Evolutionary conservation across 1,140 invertebrate species (phyloP), one percentile per base, ranked within the genome.

Genomic region (Trialeurodes vaporariorum): DNA sequence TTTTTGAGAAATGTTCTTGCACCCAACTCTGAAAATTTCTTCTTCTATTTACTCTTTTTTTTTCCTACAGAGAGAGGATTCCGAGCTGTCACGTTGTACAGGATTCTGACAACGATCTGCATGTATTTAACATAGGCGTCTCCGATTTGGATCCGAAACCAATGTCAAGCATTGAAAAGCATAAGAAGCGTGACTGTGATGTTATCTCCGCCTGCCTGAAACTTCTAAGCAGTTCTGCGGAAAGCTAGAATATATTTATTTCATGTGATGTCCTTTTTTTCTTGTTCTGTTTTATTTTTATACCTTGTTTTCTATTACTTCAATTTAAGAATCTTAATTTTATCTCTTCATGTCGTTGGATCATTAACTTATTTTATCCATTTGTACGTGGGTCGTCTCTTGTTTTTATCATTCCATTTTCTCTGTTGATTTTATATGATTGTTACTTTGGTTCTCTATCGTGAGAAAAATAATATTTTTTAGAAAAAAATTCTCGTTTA

Each of bases 71-170:
- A 63, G 63, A 59, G 25, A 62, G 60, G 22, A 62, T 61, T 27
- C 24, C 61, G 22, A 22, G 58, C 17, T 49, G 34, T 12, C n/a
- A 27, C 64, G 34, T 27, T n/a, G 40, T 65, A n/a, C 23, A 75
- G 71, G 72, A 81, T 64, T 71, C 78, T 21, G 71, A 78, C 34
- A 73, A 76, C 22, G 69, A 71, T 1, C 72, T 69, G n/a, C 83
- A 79, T 71, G 63, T 77, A 11, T 78, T 78, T 2, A 79, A 74
- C 67, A 74, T 83, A 34, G 79, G 78, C 25, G 75, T 84, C 34
- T 77, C 79, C 0, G 83, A 84, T 72, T 68, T 83, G 27, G 83
- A 84, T 70, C 79, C 82, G 2, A 84, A 84, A 70, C 81, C 76
- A 69, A 34, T 84, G 11, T 74, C 77, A 11, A 79, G 79, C 59